These are phyloP conservation scores for Gallinago solitaria DNA, from an alignment of 2,797 vertebrate genomes.

Conservation along the genomic window DNA sequence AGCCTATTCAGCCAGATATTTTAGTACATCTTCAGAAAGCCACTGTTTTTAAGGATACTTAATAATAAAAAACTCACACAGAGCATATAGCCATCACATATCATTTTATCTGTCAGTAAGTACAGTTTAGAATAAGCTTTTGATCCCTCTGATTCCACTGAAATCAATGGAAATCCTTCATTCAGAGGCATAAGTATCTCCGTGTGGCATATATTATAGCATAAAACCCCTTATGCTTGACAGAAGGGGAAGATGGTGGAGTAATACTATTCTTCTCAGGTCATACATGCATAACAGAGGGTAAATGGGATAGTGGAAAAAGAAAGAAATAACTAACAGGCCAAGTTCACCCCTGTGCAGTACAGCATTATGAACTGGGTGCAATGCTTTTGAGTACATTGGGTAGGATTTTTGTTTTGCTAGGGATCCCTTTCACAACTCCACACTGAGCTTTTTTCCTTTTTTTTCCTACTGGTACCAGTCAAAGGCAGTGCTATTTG, in stretches of 20 bases:
- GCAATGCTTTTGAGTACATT: neutral
- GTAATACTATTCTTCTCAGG: neutral
- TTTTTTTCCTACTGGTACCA: neutral
- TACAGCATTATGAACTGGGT: rapidly evolving
- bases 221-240: neutral
- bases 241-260: neutral
- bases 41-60: neutral
- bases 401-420: neutral
- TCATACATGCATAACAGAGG: neutral
- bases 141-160: neutral
- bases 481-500: neutral
- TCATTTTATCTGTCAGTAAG: neutral
- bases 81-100: neutral
- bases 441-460: neutral
- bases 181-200: neutral
- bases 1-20: neutral
- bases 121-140: neutral
- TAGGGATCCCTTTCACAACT: neutral
- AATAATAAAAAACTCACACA: neutral
- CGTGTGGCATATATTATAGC: neutral
- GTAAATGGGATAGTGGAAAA: neutral
- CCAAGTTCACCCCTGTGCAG: rapidly evolving
- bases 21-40: neutral
- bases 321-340: neutral
- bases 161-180: neutral